These are phyloP conservation scores for Chaenodraco wilsoni DNA, from an alignment of 2,797 vertebrate species.

Conservation along the genomic window DNA sequence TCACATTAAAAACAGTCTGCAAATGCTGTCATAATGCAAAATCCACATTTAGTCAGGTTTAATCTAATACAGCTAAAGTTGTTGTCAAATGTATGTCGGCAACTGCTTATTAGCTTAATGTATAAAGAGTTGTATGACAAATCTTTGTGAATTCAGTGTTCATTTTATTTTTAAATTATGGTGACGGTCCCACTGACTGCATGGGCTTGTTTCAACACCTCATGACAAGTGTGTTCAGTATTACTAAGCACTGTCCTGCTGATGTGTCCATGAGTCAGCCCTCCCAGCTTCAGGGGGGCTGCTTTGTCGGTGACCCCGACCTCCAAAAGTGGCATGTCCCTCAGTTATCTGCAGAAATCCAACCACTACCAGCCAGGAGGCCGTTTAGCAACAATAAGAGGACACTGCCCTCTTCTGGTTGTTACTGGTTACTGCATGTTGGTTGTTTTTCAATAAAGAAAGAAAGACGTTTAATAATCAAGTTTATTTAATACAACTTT, in stretches of 20 bases:
- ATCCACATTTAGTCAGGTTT: neutral
- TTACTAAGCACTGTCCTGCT: slow-evolving; percentile 20
- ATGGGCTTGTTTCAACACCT: slow-evolving; percentile 39
- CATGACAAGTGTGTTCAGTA: slow-evolving; percentile 30
- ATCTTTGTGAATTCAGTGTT: neutral
- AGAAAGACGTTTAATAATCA: neutral
- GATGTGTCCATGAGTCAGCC: slow-evolving; percentile 56
- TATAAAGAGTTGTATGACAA: neutral
- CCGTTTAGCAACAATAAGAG: neutral
- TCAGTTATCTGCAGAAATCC: slow-evolving; percentile 13
- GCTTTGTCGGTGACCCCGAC: slow-evolving; percentile 47
- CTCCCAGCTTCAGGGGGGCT: slow-evolving; percentile 35
- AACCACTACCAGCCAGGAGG: neutral
- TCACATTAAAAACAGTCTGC: neutral
- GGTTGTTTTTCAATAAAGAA: neutral
- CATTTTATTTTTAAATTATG: neutral
- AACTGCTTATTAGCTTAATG: neutral
- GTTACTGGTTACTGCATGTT: slow-evolving; percentile 19
- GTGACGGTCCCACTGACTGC: neutral
- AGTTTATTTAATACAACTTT: neutral
- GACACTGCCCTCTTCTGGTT: slow-evolving; percentile 52
- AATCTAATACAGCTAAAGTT: neutral
- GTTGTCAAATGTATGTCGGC: neutral
- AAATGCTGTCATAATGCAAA: slow-evolving; percentile 1
- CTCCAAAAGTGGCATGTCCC: slow-evolving; percentile 39